phyloP scores from a whole-genome alignment of 2,888 invertebrate species.

The Xestia xanthographa region DNA sequence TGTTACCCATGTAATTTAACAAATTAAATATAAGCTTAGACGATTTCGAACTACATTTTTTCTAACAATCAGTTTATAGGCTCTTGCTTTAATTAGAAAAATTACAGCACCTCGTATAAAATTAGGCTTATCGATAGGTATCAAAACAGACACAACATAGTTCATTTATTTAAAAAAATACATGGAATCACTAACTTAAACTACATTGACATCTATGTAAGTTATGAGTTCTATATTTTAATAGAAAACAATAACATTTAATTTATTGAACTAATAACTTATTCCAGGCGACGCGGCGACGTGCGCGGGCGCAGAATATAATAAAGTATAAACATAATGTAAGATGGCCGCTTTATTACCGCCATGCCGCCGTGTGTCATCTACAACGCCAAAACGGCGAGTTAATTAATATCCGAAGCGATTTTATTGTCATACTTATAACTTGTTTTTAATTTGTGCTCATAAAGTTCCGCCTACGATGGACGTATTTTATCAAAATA shows the following conservation, averaged over 20 bases:
- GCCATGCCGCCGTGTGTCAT: constrained; percentile 10
- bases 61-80: background rate
- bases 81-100: background rate
- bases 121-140: too few species aligned
- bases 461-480: constrained; percentile 25
- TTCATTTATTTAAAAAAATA: background rate
- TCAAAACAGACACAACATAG: background rate
- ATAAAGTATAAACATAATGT: constrained; percentile 25
- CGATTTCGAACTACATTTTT: background rate
- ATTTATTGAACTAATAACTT: constrained; percentile 29
- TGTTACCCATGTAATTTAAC: background rate
- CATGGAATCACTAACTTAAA: background rate
- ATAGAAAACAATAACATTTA: constrained; percentile 15
- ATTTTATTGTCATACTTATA: constrained; percentile 27
- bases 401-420: constrained; percentile 40
- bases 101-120: background rate
- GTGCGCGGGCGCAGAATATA: constrained; percentile 38
- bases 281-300: background rate
- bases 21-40: background rate
- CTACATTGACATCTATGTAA: background rate
- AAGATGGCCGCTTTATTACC: constrained; percentile 36
- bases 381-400: constrained; percentile 13
- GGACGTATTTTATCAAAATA: constrained; percentile 15
- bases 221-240: background rate
- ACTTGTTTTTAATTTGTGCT: constrained; percentile 42